These are phyloP conservation scores for Phortica variegata DNA, from an alignment of 1,140 invertebrate species.

Conservation along the genomic window DNA sequence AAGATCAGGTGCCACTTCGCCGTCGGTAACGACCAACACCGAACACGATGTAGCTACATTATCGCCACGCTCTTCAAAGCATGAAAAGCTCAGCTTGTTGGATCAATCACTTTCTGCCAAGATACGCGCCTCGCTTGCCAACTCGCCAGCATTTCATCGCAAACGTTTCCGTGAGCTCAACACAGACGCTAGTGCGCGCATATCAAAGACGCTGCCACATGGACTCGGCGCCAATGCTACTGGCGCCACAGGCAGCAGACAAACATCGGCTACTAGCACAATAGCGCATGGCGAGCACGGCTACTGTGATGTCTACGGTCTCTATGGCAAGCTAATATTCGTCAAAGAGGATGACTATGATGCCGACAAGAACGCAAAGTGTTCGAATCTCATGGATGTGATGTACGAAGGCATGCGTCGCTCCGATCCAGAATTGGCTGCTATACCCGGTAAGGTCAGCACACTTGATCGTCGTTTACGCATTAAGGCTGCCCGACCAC, in stretches of 20 bases:
- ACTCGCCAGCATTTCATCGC: slow-evolving; percentile 71
- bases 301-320: slow-evolving; percentile 81
- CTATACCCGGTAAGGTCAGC: slow-evolving; percentile 76
- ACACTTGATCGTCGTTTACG: slow-evolving; percentile 75
- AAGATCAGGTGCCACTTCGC: slow-evolving; percentile 13
- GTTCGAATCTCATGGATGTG: slow-evolving; percentile 63
- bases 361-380: slow-evolving; percentile 70
- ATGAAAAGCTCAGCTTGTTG: slow-evolving; percentile 66
- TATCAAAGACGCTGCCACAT: slow-evolving; percentile 77
- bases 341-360: slow-evolving; percentile 81
- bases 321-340: slow-evolving; percentile 88
- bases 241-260: slow-evolving; percentile 47
- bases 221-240: slow-evolving; percentile 59
- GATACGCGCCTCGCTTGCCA: slow-evolving; percentile 63
- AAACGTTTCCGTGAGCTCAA: slow-evolving; percentile 67
- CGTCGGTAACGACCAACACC: not conserved
- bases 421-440: slow-evolving; percentile 79
- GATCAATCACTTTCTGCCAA: slow-evolving; percentile 63
- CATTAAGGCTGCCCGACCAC: slow-evolving; percentile 76
- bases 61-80: slow-evolving; percentile 59
- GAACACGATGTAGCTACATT: slow-evolving; percentile 24
- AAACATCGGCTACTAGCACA: slow-evolving; percentile 63
- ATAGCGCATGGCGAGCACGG: slow-evolving; percentile 64
- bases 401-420: slow-evolving; percentile 73
- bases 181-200: slow-evolving; percentile 61